These are phyloP conservation scores for Toxotes jaculatrix DNA, from an alignment of 2,113 vertebrate genomes.

Conservation along the genomic window DNA sequence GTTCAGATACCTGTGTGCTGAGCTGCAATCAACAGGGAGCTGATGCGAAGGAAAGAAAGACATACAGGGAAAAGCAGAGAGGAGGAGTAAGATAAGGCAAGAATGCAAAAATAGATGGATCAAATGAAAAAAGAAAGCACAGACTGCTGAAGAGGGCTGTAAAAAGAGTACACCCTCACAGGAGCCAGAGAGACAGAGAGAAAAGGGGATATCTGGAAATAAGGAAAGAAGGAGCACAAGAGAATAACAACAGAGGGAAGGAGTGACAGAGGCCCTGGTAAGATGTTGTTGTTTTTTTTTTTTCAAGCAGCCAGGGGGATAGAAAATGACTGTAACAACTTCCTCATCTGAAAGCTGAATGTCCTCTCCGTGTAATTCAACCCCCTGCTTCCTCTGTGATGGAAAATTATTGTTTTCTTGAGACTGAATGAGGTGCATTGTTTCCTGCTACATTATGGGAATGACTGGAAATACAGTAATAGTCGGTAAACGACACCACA, in stretches of 20 bases:
- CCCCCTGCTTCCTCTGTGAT: conserved; percentile 55
- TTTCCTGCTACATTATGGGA: conserved; percentile 47
- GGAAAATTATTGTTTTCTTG: conserved; percentile 52
- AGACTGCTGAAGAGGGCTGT: conserved; percentile 30
- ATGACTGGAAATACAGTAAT: conserved; percentile 36
- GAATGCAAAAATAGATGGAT: conserved; percentile 51
- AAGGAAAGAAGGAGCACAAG: conserved; percentile 37
- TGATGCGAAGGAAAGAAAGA: conserved; percentile 8
- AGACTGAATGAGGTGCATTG: conserved; percentile 53
- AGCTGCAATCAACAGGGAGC: conserved; percentile 29
- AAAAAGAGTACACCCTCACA: conserved; percentile 35
- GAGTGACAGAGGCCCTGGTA: conserved; percentile 62
- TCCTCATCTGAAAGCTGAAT: conserved; percentile 57
- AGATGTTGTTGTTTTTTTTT: conserved; percentile 35
- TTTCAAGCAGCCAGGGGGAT: conserved; percentile 27
- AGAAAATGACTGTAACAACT: conserved; percentile 59
- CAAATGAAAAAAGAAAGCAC: conserved; percentile 54
- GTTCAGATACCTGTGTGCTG: conserved; percentile 28
- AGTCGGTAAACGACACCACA: conserved; percentile 36
- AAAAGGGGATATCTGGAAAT: conserved; percentile 42
- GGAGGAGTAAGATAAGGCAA: conserved; percentile 47
- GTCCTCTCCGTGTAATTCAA: conserved; percentile 61
- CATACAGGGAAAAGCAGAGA: conserved; percentile 12
- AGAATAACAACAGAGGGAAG: conserved; percentile 41
- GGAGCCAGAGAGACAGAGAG: conserved; percentile 37